A percentile compares a stretch with the other conserved stretches of the same genome.
Conservation (phyloP, 92 coral and sea anemone species). For the Palythoa grandiflora region DNA sequence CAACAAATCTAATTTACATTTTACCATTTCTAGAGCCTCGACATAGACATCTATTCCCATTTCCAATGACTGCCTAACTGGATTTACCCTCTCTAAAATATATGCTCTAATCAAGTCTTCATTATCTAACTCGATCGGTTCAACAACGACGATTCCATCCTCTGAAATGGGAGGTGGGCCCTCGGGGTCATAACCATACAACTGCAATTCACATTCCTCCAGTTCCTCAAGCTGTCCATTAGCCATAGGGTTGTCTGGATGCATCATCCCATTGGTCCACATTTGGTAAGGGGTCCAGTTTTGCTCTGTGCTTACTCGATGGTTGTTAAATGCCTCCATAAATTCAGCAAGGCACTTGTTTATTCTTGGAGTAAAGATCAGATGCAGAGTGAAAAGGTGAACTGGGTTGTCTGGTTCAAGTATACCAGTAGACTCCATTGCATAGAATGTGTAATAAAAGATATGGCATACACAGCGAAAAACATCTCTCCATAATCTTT, state of each 20-base stretch:
- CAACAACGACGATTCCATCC: neutral
- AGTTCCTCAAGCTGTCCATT: conserved; percentile 54
- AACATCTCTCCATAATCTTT: conserved; percentile 81
- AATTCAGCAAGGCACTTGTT: conserved; percentile 63
- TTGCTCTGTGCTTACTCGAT: conserved; percentile 59
- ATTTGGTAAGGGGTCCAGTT: conserved; percentile 76
- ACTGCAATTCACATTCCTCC: too few species aligned
- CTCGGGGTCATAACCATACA: conserved; percentile 15
- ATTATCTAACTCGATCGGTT: neutral
- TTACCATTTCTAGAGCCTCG: neutral
- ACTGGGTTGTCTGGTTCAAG: conserved; percentile 69
- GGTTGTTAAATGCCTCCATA: conserved; percentile 58
- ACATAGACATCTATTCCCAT: neutral
- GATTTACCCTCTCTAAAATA: neutral
- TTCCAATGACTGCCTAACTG: neutral
- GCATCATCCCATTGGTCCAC: conserved; percentile 75
- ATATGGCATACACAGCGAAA: conserved; percentile 66
- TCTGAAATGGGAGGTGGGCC: neutral
- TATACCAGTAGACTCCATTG: conserved; percentile 76
- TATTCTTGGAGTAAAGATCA: conserved; percentile 52
- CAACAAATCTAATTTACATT: too few species aligned
- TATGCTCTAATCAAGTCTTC: neutral
- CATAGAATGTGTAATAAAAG: conserved; percentile 71
- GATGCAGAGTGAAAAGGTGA: conserved; percentile 58
- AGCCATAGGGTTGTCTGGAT: conserved; percentile 63